Conservation (phyloP, 2,888 invertebrate genomes). For the Bruchidius siliquastri region DNA sequence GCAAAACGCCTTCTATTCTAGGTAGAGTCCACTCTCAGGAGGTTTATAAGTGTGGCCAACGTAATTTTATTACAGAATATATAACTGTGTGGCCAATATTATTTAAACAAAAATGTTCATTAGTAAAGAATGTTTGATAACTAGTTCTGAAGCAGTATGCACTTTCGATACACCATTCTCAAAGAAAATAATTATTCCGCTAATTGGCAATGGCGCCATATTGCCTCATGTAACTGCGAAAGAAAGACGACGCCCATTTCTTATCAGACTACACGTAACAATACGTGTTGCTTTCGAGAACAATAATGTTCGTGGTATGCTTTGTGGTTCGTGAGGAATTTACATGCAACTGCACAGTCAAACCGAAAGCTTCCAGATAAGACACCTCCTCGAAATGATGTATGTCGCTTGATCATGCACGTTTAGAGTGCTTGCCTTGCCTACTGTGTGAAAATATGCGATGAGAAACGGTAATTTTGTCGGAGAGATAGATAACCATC, state of each 20-base stretch:
- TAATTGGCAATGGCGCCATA: background rate
- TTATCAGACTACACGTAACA: background rate
- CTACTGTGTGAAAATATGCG: background rate
- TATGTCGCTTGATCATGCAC: background rate
- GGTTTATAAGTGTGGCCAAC: no score
- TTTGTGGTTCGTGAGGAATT: background rate
- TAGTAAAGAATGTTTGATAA: no score
- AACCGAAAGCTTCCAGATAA: background rate
- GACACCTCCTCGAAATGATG: background rate
- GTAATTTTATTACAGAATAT: no score
- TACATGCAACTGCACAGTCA: background rate
- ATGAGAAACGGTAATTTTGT: background rate
- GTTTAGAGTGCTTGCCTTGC: background rate
- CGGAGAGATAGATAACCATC: no score
- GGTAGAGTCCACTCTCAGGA: no score
- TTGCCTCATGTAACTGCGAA: background rate
- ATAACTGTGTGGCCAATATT: no score
- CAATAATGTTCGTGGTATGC: background rate
- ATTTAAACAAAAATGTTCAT: no score
- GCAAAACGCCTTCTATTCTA: no score
- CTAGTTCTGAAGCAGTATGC: no score
- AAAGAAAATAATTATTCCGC: background rate
- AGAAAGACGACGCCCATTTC: background rate
- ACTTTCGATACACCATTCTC: no score
- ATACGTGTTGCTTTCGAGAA: background rate